A percentile compares a stretch with the other conserved stretches of the same genome.
Conservation (phyloP, 2,888 invertebrate species). For the Nomada hirtipes region DNA sequence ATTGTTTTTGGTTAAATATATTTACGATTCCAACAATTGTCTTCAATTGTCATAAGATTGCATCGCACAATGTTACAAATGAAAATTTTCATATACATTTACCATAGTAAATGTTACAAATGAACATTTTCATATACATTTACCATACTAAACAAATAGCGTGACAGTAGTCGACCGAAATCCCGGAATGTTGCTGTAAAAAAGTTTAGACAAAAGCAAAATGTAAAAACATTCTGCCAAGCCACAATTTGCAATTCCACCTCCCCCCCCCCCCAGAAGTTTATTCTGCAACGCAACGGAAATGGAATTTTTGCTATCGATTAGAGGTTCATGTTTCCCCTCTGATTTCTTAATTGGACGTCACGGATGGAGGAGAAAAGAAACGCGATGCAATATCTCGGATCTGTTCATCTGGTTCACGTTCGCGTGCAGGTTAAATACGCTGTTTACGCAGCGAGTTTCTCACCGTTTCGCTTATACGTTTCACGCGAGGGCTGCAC, state of each 20-base stretch:
- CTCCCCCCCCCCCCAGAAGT: no score
- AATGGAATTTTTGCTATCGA: conserved; percentile 6
- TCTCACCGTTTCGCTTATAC: conserved; percentile 3
- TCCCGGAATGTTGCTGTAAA: no score
- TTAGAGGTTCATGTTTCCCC: conserved; percentile 5
- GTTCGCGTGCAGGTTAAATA: background rate
- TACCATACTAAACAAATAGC: no score
- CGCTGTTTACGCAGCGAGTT: conserved; percentile 15
- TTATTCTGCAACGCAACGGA: background rate
- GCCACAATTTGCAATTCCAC: no score
- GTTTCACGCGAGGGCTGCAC: conserved; percentile 8
- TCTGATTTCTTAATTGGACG: background rate
- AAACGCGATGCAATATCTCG: background rate
- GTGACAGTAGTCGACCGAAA: no score
- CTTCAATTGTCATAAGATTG: no score
- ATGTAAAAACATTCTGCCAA: background rate
- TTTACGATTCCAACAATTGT: no score
- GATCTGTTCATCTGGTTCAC: background rate
- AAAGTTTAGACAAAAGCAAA: background rate
- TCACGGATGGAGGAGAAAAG: background rate
- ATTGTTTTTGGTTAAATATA: no score
- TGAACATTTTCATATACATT: no score
- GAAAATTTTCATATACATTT: no score
- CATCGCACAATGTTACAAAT: no score
- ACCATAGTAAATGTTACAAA: no score